phyloP scores from a whole-genome alignment of 2,888 invertebrate species.

The Parnassius apollo region DNA sequence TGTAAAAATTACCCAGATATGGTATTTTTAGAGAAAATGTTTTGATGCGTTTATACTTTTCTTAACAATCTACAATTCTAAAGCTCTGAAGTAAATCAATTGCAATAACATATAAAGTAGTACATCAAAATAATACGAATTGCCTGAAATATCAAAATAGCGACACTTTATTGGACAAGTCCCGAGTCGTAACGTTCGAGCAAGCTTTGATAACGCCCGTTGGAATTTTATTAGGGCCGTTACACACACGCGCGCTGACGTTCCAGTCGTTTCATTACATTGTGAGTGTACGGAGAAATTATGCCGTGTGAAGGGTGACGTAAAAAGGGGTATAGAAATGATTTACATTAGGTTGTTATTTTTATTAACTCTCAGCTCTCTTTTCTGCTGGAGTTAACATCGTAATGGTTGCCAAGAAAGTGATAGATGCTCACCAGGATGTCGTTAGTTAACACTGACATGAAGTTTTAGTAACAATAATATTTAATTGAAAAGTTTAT shows the following conservation, averaged over 20 bases:
- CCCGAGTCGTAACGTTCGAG: slow-evolving; percentile 13
- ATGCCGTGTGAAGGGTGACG: slow-evolving; percentile 11
- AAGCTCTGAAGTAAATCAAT: slow-evolving; percentile 4
- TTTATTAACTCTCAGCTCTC: neutral
- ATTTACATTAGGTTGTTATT: neutral
- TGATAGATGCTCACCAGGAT: no score
- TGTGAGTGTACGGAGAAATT: slow-evolving; percentile 15
- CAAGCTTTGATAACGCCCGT: slow-evolving; percentile 17
- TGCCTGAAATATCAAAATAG: slow-evolving; percentile 13
- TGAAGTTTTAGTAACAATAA: no score
- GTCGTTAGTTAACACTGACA: no score
- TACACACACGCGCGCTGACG: slow-evolving; percentile 17
- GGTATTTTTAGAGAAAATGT: no score
- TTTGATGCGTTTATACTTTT: no score
- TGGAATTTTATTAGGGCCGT: slow-evolving; percentile 25
- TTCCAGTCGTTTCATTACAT: slow-evolving; percentile 16
- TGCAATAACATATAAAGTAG: slow-evolving; percentile 9
- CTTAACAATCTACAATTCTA: neutral
- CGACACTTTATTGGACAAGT: slow-evolving; percentile 12
- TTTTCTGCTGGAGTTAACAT: neutral
- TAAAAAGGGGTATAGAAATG: neutral
- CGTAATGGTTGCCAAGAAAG: no score
- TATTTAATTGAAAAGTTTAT: no score
- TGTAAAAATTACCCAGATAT: no score
- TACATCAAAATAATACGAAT: slow-evolving; percentile 12